phyloP scores from a whole-genome alignment of 37 sponge, comb jelly and placozoan genomes.

The Spongilla lacustris region DNA sequence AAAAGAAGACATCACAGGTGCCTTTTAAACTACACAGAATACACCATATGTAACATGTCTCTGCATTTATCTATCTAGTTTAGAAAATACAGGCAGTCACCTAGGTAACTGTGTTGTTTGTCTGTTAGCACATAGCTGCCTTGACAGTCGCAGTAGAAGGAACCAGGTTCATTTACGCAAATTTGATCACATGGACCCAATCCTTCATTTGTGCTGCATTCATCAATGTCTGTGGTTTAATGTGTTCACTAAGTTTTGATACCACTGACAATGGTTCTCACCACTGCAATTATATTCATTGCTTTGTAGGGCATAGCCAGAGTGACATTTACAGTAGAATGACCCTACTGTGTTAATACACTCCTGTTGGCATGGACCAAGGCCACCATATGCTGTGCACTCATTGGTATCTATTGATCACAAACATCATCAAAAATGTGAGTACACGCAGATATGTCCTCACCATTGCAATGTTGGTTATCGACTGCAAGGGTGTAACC shows the following conservation, averaged over 20 bases:
- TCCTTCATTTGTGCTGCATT: neutral
- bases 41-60: too few relatives aligned
- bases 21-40: too few relatives aligned
- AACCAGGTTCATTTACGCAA: neutral
- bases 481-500: neutral
- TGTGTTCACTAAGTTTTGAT: too few relatives aligned
- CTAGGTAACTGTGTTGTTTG: neutral
- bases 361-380: neutral
- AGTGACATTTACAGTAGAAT: neutral
- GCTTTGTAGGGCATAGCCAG: neutral
- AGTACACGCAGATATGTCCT: neutral
- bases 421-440: neutral
- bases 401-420: neutral
- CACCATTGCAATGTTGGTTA: neutral
- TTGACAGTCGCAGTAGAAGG: neutral
- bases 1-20: too few relatives aligned
- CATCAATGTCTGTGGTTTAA: neutral
- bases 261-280: neutral
- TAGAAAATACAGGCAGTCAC: neutral
- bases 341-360: neutral
- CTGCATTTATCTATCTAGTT: too few relatives aligned
- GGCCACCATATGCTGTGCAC: neutral
- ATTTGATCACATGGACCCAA: neutral
- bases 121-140: neutral
- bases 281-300: neutral